phyloP scores from a whole-genome alignment of 1,140 invertebrate genomes.

The Diprion similis region DNA sequence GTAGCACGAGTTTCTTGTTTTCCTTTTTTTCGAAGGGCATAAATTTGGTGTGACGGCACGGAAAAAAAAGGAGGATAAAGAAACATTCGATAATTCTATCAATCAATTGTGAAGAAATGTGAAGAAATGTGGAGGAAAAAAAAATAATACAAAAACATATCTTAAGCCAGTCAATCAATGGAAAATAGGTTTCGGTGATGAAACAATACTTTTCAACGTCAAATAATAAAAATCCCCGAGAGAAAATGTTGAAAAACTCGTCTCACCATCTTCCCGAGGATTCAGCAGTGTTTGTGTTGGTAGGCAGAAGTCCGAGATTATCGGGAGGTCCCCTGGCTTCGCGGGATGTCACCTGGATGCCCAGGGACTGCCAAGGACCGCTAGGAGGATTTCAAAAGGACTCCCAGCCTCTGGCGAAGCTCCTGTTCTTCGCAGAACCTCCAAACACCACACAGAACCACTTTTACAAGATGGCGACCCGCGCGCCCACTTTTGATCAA shows the following conservation, averaged over 20 bases:
- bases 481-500: conserved; percentile 14
- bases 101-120: no score
- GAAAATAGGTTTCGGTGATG: no score
- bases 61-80: no score
- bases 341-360: conserved; percentile 41
- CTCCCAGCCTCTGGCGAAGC: conserved; percentile 45
- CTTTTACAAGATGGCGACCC: conserved; percentile 39
- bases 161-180: background rate
- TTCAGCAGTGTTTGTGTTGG: conserved; percentile 30
- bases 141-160: background rate
- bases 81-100: no score
- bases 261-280: conserved; percentile 51
- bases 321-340: conserved; percentile 40
- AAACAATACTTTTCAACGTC: background rate
- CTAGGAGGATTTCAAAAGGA: conserved; percentile 40
- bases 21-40: no score
- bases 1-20: no score
- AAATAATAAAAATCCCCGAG: background rate
- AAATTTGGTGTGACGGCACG: no score
- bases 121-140: no score
- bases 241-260: conserved; percentile 20
- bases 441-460: conserved; percentile 36
- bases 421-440: conserved; percentile 35
- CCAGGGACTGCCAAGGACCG: conserved; percentile 50
- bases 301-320: background rate